Conservation (phyloP, 2,113 vertebrate genomes). For the Athene cunicularia region DNA sequence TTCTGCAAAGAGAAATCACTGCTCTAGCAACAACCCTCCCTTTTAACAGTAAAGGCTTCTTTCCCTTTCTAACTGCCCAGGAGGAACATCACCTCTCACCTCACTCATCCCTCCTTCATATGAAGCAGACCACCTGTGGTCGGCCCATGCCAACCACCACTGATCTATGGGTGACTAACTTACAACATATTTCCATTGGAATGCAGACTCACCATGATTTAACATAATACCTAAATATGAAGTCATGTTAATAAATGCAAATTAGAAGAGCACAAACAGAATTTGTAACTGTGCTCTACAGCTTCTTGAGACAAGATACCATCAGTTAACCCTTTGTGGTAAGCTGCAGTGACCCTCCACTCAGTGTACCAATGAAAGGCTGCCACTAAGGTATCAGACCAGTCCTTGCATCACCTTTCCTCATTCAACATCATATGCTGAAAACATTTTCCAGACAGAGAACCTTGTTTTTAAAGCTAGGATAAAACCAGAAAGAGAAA, state of each 20-base stretch:
- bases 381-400: neutral
- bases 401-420: neutral
- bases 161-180: neutral
- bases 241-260: neutral
- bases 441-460: constrained; percentile 4
- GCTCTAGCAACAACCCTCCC: neutral
- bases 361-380: neutral
- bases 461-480: neutral
- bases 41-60: neutral
- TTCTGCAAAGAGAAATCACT: neutral
- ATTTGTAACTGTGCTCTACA: neutral
- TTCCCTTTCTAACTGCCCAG: neutral
- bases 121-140: neutral
- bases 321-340: neutral
- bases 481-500: neutral
- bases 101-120: neutral
- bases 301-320: neutral
- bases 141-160: neutral
- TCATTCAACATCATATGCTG: neutral
- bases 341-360: neutral
- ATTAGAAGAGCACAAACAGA: neutral
- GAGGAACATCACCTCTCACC: neutral
- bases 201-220: neutral
- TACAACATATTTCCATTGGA: neutral
- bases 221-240: constrained; percentile 5